Conservation (phyloP, 1,140 invertebrate genomes). For the Probaryconus sp. region DNA sequence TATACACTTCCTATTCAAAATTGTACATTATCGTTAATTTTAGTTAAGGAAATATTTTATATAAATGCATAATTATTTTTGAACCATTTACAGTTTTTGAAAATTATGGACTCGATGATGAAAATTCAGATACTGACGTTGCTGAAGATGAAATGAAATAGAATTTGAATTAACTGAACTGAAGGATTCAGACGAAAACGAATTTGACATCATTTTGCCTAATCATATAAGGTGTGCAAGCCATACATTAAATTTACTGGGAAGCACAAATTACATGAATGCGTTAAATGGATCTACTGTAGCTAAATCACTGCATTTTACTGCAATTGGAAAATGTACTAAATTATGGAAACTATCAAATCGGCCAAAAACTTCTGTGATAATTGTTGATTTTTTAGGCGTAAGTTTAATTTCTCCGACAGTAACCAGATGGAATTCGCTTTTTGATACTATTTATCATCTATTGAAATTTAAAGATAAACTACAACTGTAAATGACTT, state of each 20-base stretch:
- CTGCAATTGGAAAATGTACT: conserved; percentile 18
- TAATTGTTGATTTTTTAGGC: conserved; percentile 14
- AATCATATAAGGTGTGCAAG: conserved; percentile 8
- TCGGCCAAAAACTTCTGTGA: conserved; percentile 19
- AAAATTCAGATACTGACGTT: too few species aligned
- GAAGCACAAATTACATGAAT: conserved; percentile 12
- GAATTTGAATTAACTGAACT: too few species aligned
- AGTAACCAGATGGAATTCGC: conserved; percentile 16
- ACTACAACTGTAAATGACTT: too few species aligned
- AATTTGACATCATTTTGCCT: background rate
- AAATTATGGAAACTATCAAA: conserved; percentile 25
- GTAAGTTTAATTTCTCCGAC: conserved; percentile 6
- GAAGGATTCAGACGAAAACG: too few species aligned
- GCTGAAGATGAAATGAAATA: too few species aligned
- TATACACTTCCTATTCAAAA: too few species aligned
- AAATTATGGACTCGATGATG: too few species aligned
- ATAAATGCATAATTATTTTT: too few species aligned
- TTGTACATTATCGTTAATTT: too few species aligned
- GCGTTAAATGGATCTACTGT: conserved; percentile 1
- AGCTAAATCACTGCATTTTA: conserved; percentile 12
- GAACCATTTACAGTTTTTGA: too few species aligned
- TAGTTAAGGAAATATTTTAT: too few species aligned
- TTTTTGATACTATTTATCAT: conserved; percentile 1
- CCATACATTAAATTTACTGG: conserved; percentile 10
- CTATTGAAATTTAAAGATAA: background rate